A percentile compares a stretch with the other conserved stretches of the same genome.
Evolutionary conservation across 1,140 invertebrate genomes (phyloP).

Genomic region (Aphelenchoides besseyi): DNA sequence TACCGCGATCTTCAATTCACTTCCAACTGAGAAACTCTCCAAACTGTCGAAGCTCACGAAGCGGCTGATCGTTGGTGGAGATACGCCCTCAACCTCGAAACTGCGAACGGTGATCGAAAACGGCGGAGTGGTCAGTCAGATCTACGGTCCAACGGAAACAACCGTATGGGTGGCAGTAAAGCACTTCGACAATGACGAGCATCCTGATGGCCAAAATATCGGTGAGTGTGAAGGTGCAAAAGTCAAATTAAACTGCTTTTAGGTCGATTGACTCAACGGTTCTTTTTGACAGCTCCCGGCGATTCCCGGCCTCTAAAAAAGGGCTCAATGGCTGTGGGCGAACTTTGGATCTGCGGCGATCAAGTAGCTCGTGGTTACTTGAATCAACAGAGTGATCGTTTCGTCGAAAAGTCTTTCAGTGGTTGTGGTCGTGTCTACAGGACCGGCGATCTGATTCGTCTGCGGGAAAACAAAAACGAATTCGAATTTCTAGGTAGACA

Average conservation of each 20-base stretch:
- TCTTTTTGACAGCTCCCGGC: slow-evolving; percentile 25
- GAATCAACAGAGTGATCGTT: neutral
- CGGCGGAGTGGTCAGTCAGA: slow-evolving; percentile 39
- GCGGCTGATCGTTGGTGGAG: slow-evolving; percentile 48
- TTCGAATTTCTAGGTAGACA: slow-evolving; percentile 40
- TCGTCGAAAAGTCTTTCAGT: slow-evolving; percentile 9
- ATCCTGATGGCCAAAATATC: slow-evolving; percentile 34
- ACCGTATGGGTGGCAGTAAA: slow-evolving; percentile 47
- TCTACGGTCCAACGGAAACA: slow-evolving; percentile 58
- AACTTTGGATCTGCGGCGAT: slow-evolving; percentile 30
- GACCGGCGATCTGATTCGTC: slow-evolving; percentile 30
- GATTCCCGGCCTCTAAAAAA: neutral
- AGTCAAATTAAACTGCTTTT: neutral
- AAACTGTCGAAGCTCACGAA: slow-evolving; percentile 29
- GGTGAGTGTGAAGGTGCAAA: slow-evolving; percentile 23
- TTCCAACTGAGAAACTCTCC: slow-evolving; percentile 22
- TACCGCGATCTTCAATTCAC: slow-evolving; percentile 52
- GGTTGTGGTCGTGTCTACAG: neutral
- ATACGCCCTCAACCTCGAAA: slow-evolving; percentile 30
- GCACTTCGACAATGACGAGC: neutral
- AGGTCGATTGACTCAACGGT: neutral
- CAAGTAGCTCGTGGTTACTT: slow-evolving; percentile 33
- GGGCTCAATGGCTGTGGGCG: slow-evolving; percentile 36
- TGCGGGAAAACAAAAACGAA: slow-evolving; percentile 24
- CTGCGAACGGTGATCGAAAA: slow-evolving; percentile 15